phyloP scores from a whole-genome alignment of 2,797 vertebrate species.

The Bradypus variegatus region DNA sequence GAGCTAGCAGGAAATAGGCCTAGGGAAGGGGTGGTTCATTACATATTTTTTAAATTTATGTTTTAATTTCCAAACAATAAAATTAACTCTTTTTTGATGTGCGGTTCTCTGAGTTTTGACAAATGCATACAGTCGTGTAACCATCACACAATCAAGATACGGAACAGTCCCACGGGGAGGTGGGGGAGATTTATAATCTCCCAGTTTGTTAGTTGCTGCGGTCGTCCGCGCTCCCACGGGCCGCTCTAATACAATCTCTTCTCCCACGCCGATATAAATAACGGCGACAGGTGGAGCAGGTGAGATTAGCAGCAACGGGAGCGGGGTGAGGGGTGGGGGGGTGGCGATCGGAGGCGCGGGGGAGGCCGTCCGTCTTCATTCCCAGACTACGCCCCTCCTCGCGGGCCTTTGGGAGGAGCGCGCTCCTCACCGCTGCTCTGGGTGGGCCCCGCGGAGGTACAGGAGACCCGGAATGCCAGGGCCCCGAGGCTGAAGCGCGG shows the following conservation, averaged over 20 bases:
- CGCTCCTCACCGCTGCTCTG: background rate
- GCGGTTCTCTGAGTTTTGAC: conserved; percentile 40
- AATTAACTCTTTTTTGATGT: background rate
- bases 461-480: background rate
- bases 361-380: background rate
- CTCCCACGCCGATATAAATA: conserved; percentile 42
- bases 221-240: background rate
- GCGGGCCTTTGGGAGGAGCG: background rate
- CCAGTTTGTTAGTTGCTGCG: background rate
- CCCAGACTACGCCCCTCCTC: conserved; percentile 10
- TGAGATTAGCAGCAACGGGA: conserved; percentile 43
- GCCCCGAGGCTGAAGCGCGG: background rate
- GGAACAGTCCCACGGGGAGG: background rate
- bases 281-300: conserved; percentile 59
- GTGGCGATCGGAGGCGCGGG: background rate
- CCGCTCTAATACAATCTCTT: background rate
- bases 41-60: background rate
- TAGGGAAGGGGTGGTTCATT: background rate
- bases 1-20: background rate
- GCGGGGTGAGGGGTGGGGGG: background rate
- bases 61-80: conserved; percentile 1
- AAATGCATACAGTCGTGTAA: background rate
- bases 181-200: background rate
- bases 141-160: background rate
- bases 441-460: background rate